Percentiles rank a stretch among this genome's conserved stretches.
phyloP scores from a whole-genome alignment of 2,888 invertebrate genomes.

The Subacronicta megacephala region DNA sequence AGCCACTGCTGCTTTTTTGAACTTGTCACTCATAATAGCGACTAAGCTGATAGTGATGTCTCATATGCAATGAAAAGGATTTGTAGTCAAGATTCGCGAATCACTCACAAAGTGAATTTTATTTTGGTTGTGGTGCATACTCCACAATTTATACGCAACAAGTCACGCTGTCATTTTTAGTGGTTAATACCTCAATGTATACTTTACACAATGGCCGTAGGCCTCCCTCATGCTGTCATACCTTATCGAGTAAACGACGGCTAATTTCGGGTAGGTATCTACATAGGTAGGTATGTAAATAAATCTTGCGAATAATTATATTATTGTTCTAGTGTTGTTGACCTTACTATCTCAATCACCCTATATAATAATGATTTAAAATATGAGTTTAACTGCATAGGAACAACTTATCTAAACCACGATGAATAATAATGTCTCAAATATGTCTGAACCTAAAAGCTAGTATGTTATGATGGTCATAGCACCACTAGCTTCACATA shows the following conservation, averaged over 20 bases:
- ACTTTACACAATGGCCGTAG: background rate
- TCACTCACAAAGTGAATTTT: background rate
- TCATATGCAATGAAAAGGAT: too few relatives aligned
- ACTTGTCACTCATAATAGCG: background rate
- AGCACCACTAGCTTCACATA: too few relatives aligned
- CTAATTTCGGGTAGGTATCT: background rate
- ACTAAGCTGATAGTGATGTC: too few relatives aligned
- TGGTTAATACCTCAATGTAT: background rate
- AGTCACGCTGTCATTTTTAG: background rate
- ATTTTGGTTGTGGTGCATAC: background rate
- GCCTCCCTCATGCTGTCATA: background rate
- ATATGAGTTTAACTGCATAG: background rate
- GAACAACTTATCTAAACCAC: background rate
- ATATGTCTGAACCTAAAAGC: background rate
- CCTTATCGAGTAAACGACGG: slow-evolving; percentile 2
- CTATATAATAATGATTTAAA: background rate
- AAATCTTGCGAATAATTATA: background rate
- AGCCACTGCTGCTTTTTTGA: background rate
- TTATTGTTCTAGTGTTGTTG: slow-evolving; percentile 7
- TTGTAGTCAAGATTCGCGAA: background rate
- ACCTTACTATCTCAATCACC: background rate
- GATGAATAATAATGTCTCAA: too few relatives aligned
- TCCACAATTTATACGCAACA: background rate
- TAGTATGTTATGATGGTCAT: too few relatives aligned
- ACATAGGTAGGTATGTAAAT: too few relatives aligned